These are phyloP conservation scores for Drosophila eugracilis DNA, from an alignment of 1,140 invertebrate genomes.

Conservation along the genomic window DNA sequence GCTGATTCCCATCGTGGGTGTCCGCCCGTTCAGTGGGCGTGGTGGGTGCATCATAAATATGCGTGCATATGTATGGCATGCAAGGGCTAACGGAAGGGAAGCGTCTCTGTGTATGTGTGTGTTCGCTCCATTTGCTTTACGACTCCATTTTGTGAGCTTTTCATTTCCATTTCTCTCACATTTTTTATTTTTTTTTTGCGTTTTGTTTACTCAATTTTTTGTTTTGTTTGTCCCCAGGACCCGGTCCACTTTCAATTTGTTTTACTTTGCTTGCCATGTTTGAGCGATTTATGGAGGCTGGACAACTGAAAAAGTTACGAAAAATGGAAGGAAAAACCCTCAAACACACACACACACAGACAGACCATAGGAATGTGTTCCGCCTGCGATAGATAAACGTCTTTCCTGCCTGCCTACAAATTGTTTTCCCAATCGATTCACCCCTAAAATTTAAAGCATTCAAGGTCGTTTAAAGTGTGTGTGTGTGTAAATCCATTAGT, in stretches of 20 bases:
- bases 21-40: constrained; percentile 15
- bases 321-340: constrained; percentile 13
- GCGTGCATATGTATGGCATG: constrained; percentile 63
- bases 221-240: constrained; percentile 5
- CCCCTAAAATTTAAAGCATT: constrained; percentile 33
- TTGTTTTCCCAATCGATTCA: constrained; percentile 51
- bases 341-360: too few relatives aligned
- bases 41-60: constrained; percentile 68
- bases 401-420: constrained; percentile 54
- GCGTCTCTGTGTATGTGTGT: constrained; percentile 5
- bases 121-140: constrained; percentile 70
- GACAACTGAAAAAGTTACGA: constrained; percentile 41
- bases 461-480: constrained; percentile 27
- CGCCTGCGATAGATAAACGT: constrained; percentile 60
- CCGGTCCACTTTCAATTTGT: constrained; percentile 64
- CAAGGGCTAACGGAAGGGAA: constrained; percentile 30
- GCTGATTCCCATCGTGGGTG: not conserved
- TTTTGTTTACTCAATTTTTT: constrained; percentile 30
- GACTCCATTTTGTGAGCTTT: constrained; percentile 74
- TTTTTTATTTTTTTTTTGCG: constrained; percentile 30
- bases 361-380: constrained; percentile 26
- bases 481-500: constrained; percentile 30
- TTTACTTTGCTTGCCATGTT: constrained; percentile 74
- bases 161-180: constrained; percentile 59
- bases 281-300: constrained; percentile 75